phyloP scores from a whole-genome alignment of 2,888 invertebrate genomes.

The Apoda limacodes region DNA sequence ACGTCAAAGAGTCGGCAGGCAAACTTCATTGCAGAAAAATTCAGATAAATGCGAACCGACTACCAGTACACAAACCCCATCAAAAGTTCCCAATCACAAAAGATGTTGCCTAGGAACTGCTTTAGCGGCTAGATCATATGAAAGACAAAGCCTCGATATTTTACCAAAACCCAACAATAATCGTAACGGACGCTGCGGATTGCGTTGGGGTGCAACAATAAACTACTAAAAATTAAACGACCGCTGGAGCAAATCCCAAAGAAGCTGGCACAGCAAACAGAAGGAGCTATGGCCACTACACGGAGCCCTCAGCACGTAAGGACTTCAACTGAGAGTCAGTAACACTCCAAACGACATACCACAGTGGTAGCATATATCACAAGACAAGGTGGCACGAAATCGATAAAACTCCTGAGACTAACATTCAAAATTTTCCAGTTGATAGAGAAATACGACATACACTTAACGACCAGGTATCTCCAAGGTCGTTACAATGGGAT shows the following conservation, averaged over 20 bases:
- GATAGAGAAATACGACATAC: no score
- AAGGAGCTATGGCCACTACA: slow-evolving; percentile 10
- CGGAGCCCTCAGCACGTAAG: neutral
- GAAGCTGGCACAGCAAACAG: slow-evolving; percentile 12
- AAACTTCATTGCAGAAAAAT: slow-evolving; percentile 1
- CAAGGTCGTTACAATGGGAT: slow-evolving; percentile 16
- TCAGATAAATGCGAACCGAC: slow-evolving; percentile 6
- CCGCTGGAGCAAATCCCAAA: slow-evolving; percentile 6
- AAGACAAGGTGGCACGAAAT: slow-evolving; percentile 15
- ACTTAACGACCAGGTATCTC: slow-evolving; percentile 15
- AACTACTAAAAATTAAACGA: slow-evolving; percentile 9
- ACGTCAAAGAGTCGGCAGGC: no score
- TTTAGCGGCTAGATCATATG: slow-evolving; percentile 6
- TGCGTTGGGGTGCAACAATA: slow-evolving; percentile 14
- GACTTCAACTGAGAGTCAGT: slow-evolving; percentile 5
- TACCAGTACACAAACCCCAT: slow-evolving; percentile 4
- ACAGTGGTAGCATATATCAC: slow-evolving; percentile 11
- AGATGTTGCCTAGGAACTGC: neutral
- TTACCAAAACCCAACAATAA: slow-evolving; percentile 5
- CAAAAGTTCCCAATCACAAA: neutral
- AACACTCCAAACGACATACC: slow-evolving; percentile 13
- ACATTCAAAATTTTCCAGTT: slow-evolving; percentile 8
- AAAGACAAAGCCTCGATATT: slow-evolving; percentile 5
- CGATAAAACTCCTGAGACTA: slow-evolving; percentile 3
- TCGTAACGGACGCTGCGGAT: slow-evolving; percentile 15